Conservation (phyloP, 1,140 invertebrate genomes). For the Melanaphis sacchari region DNA sequence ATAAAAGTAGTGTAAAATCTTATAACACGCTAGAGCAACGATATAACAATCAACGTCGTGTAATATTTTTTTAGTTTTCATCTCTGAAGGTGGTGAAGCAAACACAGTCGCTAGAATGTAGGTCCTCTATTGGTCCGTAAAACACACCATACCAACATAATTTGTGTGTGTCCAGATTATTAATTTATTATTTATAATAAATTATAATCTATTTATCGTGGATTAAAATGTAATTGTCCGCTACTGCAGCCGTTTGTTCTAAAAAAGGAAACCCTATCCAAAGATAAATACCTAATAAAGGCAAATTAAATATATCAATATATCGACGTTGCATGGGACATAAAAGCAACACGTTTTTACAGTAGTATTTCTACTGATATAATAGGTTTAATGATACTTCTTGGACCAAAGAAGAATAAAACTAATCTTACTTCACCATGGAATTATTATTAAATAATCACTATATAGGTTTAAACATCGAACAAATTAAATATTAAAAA, state of each 20-base stretch:
- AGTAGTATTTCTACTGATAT: neutral
- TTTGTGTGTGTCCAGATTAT: neutral
- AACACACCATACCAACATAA: neutral
- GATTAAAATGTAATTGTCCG: neutral
- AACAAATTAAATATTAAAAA: neutral
- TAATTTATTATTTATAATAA: too few species aligned
- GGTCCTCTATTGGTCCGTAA: neutral
- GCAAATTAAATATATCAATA: neutral
- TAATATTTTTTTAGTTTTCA: neutral
- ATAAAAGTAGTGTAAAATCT: neutral
- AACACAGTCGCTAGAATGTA: neutral
- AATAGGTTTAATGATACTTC: neutral
- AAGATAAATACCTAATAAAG: neutral
- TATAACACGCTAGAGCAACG: neutral
- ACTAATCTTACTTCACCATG: neutral
- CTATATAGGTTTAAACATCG: neutral
- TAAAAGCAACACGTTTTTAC: neutral
- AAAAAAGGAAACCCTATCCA: neutral
- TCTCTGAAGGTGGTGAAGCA: neutral
- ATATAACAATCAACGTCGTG: neutral
- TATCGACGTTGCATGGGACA: neutral
- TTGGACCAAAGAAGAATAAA: neutral
- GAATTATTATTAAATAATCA: neutral
- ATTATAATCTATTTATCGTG: neutral
- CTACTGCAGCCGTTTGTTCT: neutral